Evolutionary conservation across 2,113 vertebrate genomes (phyloP), one percentile per base, ranked within the genome.

Genomic region (Odontophorus gujanensis): DNA sequence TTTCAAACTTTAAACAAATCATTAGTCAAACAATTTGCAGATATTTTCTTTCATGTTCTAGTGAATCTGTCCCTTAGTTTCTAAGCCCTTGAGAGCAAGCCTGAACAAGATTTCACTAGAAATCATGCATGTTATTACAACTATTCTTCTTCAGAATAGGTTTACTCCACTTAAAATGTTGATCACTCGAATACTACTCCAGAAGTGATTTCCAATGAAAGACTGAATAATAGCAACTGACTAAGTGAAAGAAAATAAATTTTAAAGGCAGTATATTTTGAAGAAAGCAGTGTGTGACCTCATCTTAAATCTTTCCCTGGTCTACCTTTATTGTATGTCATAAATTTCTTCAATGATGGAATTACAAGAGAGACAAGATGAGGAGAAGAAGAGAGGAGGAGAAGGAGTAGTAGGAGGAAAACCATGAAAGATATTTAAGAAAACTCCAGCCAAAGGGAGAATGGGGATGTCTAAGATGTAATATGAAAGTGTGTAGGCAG

Each of bases 1-100:
- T 69, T 80, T 74, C 53, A 58, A 61, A 75, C 80, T 88, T 95
- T 73, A 94, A 95, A 78, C 25, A 81, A 84, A 92, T 67, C 55
- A 66, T 16, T 82, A 68, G 11, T 45, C 63, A 73, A 73, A n/a
- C 22, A 76, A 69, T 66, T 80, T 82, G 40, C 28, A 93, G 58
- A 47, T 81, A 89, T 94, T 69, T 86, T 58, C 51, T 88, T 85
- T 79, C 53, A 62, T 25, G 22, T 84, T 13, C 48, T 76, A n/a
- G 43, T 42, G n/a, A 2, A 0, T 63, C 65, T 88, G 34, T 72
- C 48, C 10, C 26, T 58, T 87, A 79, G 51, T 43, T 45, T 61
- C 19, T 43, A 61, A 85, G 26, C 24, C 40, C 51, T 63, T 62
- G 67, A 14, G 81, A 83, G 22, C 22, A 78, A 50, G 34, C 69